A percentile compares a stretch with the other conserved stretches of the same genome.
Evolutionary conservation across 2,888 invertebrate species (phyloP).

Genomic region (Nasonovia ribisnigri): DNA sequence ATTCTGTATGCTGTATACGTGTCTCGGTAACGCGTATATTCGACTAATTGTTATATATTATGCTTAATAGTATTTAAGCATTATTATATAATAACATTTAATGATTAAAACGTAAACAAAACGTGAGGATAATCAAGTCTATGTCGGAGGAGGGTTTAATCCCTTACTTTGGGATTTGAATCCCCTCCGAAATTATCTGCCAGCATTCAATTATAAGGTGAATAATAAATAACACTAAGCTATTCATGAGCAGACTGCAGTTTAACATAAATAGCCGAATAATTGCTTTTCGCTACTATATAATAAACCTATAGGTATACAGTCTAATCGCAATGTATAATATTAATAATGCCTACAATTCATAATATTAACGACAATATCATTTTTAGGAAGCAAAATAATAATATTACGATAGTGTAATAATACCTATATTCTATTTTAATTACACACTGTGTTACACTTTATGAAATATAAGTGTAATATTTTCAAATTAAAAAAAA

Average conservation of each 20-base stretch:
- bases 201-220: slow-evolving; percentile 49
- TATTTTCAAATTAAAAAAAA: not conserved
- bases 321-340: not conserved
- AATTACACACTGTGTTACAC: not conserved
- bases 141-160: slow-evolving; percentile 19
- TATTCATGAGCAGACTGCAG: slow-evolving; percentile 16
- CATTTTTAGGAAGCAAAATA: not conserved
- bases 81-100: not conserved
- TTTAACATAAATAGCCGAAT: slow-evolving; percentile 55
- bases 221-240: slow-evolving; percentile 48
- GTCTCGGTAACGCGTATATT: not conserved
- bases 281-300: not conserved
- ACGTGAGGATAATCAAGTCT: slow-evolving; percentile 23
- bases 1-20: not conserved
- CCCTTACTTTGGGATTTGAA: slow-evolving; percentile 42
- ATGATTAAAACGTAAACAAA: slow-evolving; percentile 42
- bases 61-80: not conserved
- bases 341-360: not conserved
- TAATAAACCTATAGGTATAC: not conserved
- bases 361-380: not conserved
- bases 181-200: slow-evolving; percentile 45
- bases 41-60: not conserved
- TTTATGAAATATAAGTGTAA: not conserved
- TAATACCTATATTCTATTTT: not conserved
- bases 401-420: not conserved